phyloP scores from a whole-genome alignment of 2,113 vertebrate species.

The Eurystomus gularis region DNA sequence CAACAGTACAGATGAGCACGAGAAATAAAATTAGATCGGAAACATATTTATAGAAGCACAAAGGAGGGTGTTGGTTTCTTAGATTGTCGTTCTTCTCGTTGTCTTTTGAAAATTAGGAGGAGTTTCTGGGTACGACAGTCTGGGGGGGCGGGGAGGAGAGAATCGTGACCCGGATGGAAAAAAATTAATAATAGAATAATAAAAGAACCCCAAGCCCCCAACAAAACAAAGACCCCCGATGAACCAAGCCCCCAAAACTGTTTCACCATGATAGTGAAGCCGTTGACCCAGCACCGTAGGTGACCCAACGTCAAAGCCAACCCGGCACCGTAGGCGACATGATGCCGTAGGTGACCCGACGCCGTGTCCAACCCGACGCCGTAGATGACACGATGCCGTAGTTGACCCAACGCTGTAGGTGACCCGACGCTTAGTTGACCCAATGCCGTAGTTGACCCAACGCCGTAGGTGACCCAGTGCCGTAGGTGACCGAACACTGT shows the following conservation, averaged over 20 bases:
- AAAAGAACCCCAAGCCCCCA: constrained; percentile 4
- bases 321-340: too few species aligned
- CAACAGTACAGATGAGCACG: constrained; percentile 89
- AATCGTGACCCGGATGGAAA: background rate
- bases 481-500: too few species aligned
- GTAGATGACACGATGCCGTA: too few species aligned
- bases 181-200: background rate
- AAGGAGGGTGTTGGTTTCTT: constrained; percentile 65
- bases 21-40: constrained; percentile 82
- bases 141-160: background rate
- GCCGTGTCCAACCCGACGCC: too few species aligned
- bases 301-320: too few species aligned
- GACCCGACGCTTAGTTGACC: too few species aligned
- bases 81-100: constrained; percentile 71
- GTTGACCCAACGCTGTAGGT: too few species aligned
- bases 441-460: too few species aligned
- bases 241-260: background rate
- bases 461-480: too few species aligned
- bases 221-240: background rate
- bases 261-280: background rate
- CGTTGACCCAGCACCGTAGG: too few species aligned
- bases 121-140: background rate
- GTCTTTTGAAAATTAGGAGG: constrained; percentile 66
- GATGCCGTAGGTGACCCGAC: too few species aligned
- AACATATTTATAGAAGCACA: constrained; percentile 84